Base-by-base conservation (phyloP, 2,888 invertebrate species). In the Synanthedon myopaeformis region DNA sequence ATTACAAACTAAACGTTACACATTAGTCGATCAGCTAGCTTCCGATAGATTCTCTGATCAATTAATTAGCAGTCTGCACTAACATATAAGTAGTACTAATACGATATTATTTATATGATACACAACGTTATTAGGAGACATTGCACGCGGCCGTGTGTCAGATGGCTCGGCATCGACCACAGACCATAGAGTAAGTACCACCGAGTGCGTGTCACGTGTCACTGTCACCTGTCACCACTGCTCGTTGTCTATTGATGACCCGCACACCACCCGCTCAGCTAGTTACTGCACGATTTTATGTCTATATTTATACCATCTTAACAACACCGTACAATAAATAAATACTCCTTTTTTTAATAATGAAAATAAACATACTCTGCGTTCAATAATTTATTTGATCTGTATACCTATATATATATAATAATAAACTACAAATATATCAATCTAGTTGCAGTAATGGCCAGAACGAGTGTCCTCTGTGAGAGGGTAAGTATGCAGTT, bases 1-100 rank as follows among this genome's bases (percentile, higher is more conserved):
- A 82, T 75, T 81, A 82, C 69, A 81, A 83, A 82, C 82, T 84
- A 84, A 82, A 77, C 76, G 82, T 45, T 81, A 82, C 84, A 83
- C 79, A 82, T 74, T 82, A 74, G 72, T 75, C 74, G 70, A 64
- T 76, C 77, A 75, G 76, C 23, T 23, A 23, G 23, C 71, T 72
- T 76, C 76, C 73, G 77, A 79, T 76, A 73, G 72, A 70, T 68
- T 74, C 72, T 76, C 76, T 74, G 78, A 71, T 77, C 68, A 19
- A 45, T 51, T 51, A 45, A 45, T 51, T 51, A 45, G 45, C 53
- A n/a, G n/a, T 49, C 63, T 71, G 66, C 70, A 74, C 67, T 71
- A 66, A 72, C 68, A 77, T 73, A 79, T 73, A n/a, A n/a, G n/a
- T n/a, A 79, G 63, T 60, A 75, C 79, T 83, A 82, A 82, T 81